phyloP scores from a whole-genome alignment of 2,888 invertebrate species.

The Pycnomerus fuliginosus region DNA sequence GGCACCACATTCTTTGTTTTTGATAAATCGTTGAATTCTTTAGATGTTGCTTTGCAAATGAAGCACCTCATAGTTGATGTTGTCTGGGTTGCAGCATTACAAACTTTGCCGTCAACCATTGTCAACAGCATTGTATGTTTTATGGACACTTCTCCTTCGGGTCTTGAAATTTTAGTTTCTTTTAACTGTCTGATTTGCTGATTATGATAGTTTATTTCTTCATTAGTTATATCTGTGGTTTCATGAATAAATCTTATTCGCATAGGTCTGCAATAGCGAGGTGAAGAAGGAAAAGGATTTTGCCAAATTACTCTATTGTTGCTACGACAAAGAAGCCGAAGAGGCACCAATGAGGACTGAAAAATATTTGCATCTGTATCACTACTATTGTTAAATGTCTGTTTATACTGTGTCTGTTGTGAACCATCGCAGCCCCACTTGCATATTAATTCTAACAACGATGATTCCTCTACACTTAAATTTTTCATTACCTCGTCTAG shows the following conservation, averaged over 20 bases:
- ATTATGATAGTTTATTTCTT: too few relatives aligned
- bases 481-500: not conserved
- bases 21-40: not conserved
- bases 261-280: constrained; percentile 37
- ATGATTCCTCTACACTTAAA: constrained; percentile 9
- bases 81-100: constrained; percentile 33
- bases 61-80: constrained; percentile 33
- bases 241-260: constrained; percentile 35
- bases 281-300: constrained; percentile 37
- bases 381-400: constrained; percentile 30
- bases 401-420: constrained; percentile 34
- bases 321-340: constrained; percentile 22
- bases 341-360: constrained; percentile 33
- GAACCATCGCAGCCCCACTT: constrained; percentile 37
- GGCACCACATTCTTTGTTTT: too few relatives aligned
- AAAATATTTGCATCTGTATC: constrained; percentile 36
- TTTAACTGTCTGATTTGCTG: not conserved
- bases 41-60: constrained; percentile 25
- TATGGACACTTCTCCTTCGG: constrained; percentile 1
- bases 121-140: constrained; percentile 22
- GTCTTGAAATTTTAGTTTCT: not conserved
- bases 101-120: constrained; percentile 37
- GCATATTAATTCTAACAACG: constrained; percentile 17
- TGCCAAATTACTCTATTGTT: constrained; percentile 33
- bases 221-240: constrained; percentile 31